A percentile compares a stretch with the other conserved stretches of the same genome.
These are phyloP conservation scores for Clusia tigrina DNA, from an alignment of 2,888 invertebrate genomes.

Conservation along the genomic window DNA sequence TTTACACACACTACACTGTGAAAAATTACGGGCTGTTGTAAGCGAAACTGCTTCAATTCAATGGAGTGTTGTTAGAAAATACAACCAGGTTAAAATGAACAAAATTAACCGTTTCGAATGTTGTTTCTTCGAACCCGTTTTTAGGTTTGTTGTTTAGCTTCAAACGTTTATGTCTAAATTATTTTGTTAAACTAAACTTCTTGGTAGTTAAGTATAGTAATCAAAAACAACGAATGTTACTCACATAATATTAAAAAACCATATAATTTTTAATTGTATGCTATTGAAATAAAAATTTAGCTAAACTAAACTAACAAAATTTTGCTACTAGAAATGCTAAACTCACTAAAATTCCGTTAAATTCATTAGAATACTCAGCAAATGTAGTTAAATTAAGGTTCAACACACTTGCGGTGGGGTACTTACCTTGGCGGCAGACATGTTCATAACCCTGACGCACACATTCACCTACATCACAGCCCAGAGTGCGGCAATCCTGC, in stretches of 20 bases:
- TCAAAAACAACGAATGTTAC: too few relatives aligned
- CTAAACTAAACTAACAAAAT: slow-evolving; percentile 20
- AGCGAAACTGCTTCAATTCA: not conserved
- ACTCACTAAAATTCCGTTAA: slow-evolving; percentile 24
- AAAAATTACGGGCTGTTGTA: slow-evolving; percentile 16
- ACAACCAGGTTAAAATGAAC: too few relatives aligned
- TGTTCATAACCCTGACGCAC: slow-evolving; percentile 84
- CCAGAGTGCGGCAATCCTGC: slow-evolving; percentile 81
- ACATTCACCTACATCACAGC: slow-evolving; percentile 86
- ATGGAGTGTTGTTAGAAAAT: not conserved
- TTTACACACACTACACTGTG: slow-evolving; percentile 58
- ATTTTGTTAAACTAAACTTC: slow-evolving; percentile 27
- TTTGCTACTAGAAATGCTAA: slow-evolving; percentile 22
- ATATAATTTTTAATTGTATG: slow-evolving; percentile 13
- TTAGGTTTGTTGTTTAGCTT: slow-evolving; percentile 1
- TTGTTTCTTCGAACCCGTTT: too few relatives aligned
- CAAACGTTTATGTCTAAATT: slow-evolving; percentile 9
- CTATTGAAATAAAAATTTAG: not conserved
- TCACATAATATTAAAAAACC: slow-evolving; percentile 13
- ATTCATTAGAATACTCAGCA: slow-evolving; percentile 4
- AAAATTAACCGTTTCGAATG: too few relatives aligned
- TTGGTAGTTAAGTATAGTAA: too few relatives aligned
- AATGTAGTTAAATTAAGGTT: slow-evolving; percentile 5
- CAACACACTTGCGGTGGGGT: slow-evolving; percentile 25
- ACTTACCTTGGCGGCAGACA: slow-evolving; percentile 68